These are phyloP conservation scores for Apodemia zela DNA, from an alignment of 2,888 invertebrate species.

Conservation along the genomic window DNA sequence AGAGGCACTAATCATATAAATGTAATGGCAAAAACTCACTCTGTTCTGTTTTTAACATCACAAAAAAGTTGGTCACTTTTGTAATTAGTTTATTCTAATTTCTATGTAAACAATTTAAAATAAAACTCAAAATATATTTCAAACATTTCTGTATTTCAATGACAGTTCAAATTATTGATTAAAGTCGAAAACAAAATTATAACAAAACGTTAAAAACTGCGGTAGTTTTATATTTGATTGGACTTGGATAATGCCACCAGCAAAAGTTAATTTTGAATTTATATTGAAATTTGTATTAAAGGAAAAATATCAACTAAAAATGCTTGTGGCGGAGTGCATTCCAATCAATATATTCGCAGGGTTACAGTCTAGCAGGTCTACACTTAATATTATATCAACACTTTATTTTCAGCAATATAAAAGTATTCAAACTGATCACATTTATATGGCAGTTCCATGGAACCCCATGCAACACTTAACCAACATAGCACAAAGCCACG, in stretches of 20 bases:
- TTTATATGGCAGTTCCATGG: slow-evolving; percentile 76
- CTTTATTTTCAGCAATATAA: slow-evolving; percentile 74
- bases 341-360: slow-evolving; percentile 71
- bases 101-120: slow-evolving; percentile 30
- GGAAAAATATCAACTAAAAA: slow-evolving; percentile 47
- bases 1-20: too few species aligned
- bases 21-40: too few species aligned
- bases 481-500: slow-evolving; percentile 46
- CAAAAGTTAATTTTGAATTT: slow-evolving; percentile 36
- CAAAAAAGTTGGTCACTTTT: too few species aligned
- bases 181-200: slow-evolving; percentile 74
- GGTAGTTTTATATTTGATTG: slow-evolving; percentile 67
- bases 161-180: slow-evolving; percentile 73
- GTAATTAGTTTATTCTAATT: too few species aligned
- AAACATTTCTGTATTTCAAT: slow-evolving; percentile 75
- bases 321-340: slow-evolving; percentile 43
- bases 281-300: slow-evolving; percentile 47
- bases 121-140: slow-evolving; percentile 59
- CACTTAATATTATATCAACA: slow-evolving; percentile 70
- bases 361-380: slow-evolving; percentile 75
- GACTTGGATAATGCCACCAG: slow-evolving; percentile 58
- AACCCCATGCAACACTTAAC: slow-evolving; percentile 73
- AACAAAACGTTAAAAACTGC: slow-evolving; percentile 61
- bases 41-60: too few species aligned
- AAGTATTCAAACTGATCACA: slow-evolving; percentile 80